These are phyloP conservation scores for Salvelinus namaycush DNA, from an alignment of 2,113 vertebrate species.

Conservation along the genomic window DNA sequence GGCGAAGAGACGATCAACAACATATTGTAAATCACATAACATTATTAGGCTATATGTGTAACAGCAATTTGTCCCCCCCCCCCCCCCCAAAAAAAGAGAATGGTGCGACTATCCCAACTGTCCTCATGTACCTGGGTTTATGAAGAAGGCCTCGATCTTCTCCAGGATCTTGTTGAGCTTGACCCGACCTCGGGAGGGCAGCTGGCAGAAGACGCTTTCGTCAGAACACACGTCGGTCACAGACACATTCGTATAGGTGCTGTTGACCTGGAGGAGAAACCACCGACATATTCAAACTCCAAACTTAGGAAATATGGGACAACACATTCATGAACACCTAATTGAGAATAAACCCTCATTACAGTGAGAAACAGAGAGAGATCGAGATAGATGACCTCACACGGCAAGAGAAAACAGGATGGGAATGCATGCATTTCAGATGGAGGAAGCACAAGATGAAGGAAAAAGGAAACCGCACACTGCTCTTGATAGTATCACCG, in stretches of 20 bases:
- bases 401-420: too few species aligned
- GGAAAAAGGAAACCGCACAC: too few species aligned
- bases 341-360: too few species aligned
- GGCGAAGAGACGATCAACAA: conserved; percentile 24
- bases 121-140: background rate
- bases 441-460: too few species aligned
- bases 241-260: conserved; percentile 76
- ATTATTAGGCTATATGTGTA: background rate
- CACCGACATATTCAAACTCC: background rate
- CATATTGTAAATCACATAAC: background rate
- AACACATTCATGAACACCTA: background rate
- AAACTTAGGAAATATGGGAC: background rate
- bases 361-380: too few species aligned
- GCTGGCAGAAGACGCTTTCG: conserved; percentile 86
- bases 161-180: conserved; percentile 80
- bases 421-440: too few species aligned
- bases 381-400: too few species aligned
- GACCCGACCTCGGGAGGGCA: conserved; percentile 84
- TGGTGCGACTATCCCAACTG: background rate
- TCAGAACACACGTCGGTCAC: conserved; percentile 87
- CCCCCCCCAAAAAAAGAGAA: background rate
- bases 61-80: background rate
- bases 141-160: conserved; percentile 80
- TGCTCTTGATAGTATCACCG: too few species aligned
- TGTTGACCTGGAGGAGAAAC: conserved; percentile 74